Conservation (phyloP, 2,888 invertebrate genomes). For the Drosophila limbata region DNA sequence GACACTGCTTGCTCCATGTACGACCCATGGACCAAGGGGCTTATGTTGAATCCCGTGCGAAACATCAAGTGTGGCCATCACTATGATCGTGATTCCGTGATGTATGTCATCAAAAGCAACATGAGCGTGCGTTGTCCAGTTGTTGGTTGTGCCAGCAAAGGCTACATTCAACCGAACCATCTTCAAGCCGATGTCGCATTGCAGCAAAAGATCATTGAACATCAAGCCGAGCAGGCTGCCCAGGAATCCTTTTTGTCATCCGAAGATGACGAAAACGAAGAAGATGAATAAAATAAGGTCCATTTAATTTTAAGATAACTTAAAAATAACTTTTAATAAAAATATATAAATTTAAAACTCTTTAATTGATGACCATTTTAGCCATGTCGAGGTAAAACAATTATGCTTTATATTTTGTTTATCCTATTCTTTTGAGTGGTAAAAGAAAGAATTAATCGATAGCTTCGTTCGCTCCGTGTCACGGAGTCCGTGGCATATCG, state of each 20-base stretch:
- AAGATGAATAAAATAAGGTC: neutral
- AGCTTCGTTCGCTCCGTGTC: too few species aligned
- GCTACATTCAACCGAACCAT: conserved; percentile 27
- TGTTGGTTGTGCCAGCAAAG: conserved; percentile 44
- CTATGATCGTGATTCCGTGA: conserved; percentile 45
- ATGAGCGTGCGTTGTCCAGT: conserved; percentile 45
- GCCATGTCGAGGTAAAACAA: too few species aligned
- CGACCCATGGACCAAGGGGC: conserved; percentile 56
- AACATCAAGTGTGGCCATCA: conserved; percentile 54
- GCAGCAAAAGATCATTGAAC: conserved; percentile 12
- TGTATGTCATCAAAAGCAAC: conserved; percentile 13
- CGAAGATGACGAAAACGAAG: conserved; percentile 12
- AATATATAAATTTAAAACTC: too few species aligned
- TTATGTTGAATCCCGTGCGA: conserved; percentile 48
- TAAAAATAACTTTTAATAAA: too few species aligned
- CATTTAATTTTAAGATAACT: neutral
- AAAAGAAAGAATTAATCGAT: too few species aligned
- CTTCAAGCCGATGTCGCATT: conserved; percentile 29
- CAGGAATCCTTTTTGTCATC: neutral
- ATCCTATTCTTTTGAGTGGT: too few species aligned
- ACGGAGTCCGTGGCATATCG: too few species aligned
- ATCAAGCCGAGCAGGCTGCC: conserved; percentile 3
- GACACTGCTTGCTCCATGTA: conserved; percentile 29
- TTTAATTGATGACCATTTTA: too few species aligned
- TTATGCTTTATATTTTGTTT: too few species aligned